Evolutionary conservation across 2,113 vertebrate genomes (phyloP).

Genomic region (Toxotes chatareus): DNA sequence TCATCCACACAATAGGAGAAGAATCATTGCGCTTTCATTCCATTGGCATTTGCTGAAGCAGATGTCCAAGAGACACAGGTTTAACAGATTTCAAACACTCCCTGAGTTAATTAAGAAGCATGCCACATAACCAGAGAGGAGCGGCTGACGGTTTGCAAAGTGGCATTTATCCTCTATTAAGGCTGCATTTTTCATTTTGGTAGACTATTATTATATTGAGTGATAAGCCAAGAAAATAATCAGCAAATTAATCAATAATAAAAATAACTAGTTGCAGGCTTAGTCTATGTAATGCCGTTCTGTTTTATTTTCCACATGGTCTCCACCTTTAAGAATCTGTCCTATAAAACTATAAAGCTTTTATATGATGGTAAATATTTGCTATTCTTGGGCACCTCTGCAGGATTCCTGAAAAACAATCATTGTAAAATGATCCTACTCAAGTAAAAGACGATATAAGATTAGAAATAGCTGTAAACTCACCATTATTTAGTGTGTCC

Average conservation of each 20-base stretch:
- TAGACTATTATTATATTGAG: too few species aligned
- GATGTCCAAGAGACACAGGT: neutral
- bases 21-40: constrained; percentile 10
- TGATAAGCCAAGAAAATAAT: neutral
- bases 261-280: neutral
- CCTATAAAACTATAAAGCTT: neutral
- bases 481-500: constrained; percentile 46
- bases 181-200: neutral
- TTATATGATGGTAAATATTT: constrained; percentile 65
- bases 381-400: constrained; percentile 12
- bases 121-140: neutral
- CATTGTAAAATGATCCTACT: constrained; percentile 49
- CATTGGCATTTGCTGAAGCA: constrained; percentile 2
- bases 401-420: constrained; percentile 55
- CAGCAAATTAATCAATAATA: neutral
- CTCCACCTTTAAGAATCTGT: neutral
- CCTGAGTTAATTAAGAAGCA: constrained; percentile 19
- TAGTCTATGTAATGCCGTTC: neutral
- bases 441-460: neutral
- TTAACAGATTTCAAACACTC: constrained; percentile 44
- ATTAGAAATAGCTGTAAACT: constrained; percentile 50
- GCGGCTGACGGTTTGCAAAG: neutral
- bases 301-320: neutral
- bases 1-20: constrained; percentile 46
- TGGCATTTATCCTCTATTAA: neutral